A percentile compares a stretch with the other conserved stretches of the same genome.
Evolutionary conservation across 64 coral and sea anemone species (phyloP).

Genomic region (Platygyra sinensis): DNA sequence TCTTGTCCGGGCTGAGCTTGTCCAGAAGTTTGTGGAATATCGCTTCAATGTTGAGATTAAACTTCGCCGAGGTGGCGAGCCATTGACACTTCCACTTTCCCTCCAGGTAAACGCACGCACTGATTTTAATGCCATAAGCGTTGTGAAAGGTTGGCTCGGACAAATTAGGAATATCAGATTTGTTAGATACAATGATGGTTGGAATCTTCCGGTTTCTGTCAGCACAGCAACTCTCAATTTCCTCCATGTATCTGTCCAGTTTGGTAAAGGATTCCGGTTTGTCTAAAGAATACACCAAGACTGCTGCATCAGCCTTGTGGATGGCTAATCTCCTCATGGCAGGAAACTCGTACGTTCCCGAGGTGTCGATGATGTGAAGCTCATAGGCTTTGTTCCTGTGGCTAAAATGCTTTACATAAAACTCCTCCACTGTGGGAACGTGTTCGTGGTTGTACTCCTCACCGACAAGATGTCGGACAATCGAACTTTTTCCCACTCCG

Average conservation of each 20-base stretch:
- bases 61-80: slow-evolving; percentile 31
- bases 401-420: slow-evolving; percentile 60
- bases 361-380: slow-evolving; percentile 83
- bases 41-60: slow-evolving; percentile 25
- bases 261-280: slow-evolving; percentile 65
- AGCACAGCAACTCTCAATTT: slow-evolving; percentile 55
- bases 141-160: slow-evolving; percentile 15
- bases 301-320: slow-evolving; percentile 72
- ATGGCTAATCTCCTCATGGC: slow-evolving; percentile 90
- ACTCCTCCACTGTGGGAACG: slow-evolving; percentile 83
- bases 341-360: slow-evolving; percentile 91
- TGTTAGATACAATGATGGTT: slow-evolving; percentile 71
- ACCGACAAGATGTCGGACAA: slow-evolving; percentile 72
- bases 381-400: slow-evolving; percentile 58
- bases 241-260: slow-evolving; percentile 69
- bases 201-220: slow-evolving; percentile 52
- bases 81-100: slow-evolving; percentile 4
- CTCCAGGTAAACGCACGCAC: background rate
- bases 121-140: background rate
- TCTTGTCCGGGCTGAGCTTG: slow-evolving; percentile 9
- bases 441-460: slow-evolving; percentile 41
- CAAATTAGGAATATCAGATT: slow-evolving; percentile 54
- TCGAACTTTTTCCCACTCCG: slow-evolving; percentile 84
- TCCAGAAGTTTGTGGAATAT: slow-evolving; percentile 39
- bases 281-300: slow-evolving; percentile 78